phyloP scores from a whole-genome alignment of 1,140 invertebrate genomes.

The Ooceraea biroi region DNA sequence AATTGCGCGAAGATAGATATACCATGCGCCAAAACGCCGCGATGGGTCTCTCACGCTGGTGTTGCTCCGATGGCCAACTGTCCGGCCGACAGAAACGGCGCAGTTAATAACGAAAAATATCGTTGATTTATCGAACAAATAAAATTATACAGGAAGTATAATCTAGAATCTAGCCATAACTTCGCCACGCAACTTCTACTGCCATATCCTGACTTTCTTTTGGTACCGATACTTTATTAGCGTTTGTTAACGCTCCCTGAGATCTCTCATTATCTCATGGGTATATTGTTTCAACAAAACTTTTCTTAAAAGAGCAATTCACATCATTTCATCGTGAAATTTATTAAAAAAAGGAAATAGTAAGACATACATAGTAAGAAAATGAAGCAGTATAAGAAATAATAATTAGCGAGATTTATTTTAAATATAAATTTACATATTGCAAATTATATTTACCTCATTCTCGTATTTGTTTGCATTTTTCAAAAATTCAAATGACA shows the following conservation, averaged over 20 bases:
- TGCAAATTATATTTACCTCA: no score
- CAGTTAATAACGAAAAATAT: neutral
- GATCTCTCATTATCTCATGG: conserved; percentile 13
- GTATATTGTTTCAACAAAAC: neutral
- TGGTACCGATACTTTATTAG: neutral
- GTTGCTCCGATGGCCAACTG: conserved; percentile 1
- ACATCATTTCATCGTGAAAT: no score
- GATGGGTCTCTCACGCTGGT: conserved; percentile 18
- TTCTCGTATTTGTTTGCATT: no score
- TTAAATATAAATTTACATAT: no score
- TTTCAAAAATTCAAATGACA: neutral
- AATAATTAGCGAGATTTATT: no score
- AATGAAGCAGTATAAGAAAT: no score
- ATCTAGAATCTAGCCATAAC: conserved; percentile 15
- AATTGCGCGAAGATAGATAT: conserved; percentile 33
- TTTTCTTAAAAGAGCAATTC: no score
- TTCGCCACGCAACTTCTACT: conserved; percentile 1
- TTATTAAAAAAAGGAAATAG: no score
- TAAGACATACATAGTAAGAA: no score
- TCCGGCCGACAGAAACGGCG: conserved; percentile 1
- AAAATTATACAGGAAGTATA: conserved; percentile 50
- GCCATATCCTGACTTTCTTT: conserved; percentile 40
- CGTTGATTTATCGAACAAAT: conserved; percentile 24
- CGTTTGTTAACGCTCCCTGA: neutral
- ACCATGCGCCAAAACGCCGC: neutral